Conservation (phyloP, 2,888 invertebrate species). For the Heliconius sara region DNA sequence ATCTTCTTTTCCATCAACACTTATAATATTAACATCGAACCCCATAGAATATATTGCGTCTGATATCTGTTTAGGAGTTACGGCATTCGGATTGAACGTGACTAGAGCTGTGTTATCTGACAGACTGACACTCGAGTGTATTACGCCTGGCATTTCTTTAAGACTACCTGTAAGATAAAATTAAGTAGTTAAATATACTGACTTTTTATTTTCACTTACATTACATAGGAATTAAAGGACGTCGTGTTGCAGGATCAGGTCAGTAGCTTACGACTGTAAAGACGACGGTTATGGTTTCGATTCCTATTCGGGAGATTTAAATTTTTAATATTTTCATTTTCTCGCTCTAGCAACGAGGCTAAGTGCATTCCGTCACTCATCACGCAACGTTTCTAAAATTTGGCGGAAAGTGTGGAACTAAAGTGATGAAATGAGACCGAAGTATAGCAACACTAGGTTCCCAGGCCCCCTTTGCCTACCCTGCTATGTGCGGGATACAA, state of each 20-base stretch:
- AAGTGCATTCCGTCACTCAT: not conserved
- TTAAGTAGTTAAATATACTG: no score
- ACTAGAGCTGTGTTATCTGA: conserved; percentile 86
- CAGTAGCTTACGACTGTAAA: not conserved
- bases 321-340: not conserved
- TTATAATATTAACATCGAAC: conserved; percentile 85
- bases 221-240: no score
- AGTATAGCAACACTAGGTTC: no score
- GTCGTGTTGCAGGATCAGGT: not conserved
- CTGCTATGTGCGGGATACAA: no score
- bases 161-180: conserved; percentile 78
- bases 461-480: no score
- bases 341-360: not conserved
- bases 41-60: conserved; percentile 91
- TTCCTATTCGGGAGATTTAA: not conserved
- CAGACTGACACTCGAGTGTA: conserved; percentile 85
- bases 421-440: no score
- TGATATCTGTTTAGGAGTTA: conserved; percentile 85
- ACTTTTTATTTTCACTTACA: no score
- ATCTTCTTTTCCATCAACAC: conserved; percentile 49
- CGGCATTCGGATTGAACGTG: conserved; percentile 76
- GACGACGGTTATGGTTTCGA: not conserved
- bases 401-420: no score
- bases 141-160: conserved; percentile 85
- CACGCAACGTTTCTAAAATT: no score